These are phyloP conservation scores for Diplazon laetatorius DNA, from an alignment of 2,888 invertebrate genomes.

Conservation along the genomic window DNA sequence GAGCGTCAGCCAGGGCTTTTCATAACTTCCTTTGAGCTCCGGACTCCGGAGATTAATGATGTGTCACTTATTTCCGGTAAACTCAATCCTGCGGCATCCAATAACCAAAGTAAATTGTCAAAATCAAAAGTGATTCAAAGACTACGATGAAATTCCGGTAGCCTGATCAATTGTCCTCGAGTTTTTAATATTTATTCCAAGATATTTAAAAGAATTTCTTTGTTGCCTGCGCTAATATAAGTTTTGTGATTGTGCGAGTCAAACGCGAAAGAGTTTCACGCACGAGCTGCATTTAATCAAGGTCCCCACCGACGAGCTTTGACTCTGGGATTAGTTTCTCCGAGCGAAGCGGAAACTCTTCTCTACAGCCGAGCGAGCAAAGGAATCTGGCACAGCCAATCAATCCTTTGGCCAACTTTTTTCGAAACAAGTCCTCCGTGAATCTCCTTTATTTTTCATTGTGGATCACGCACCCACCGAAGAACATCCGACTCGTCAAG, in stretches of 20 bases:
- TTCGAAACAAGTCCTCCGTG: neutral
- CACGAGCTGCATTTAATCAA: neutral
- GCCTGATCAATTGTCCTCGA: neutral
- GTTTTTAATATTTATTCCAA: constrained; percentile 3
- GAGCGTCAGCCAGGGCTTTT: neutral
- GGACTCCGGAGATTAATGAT: too few species aligned
- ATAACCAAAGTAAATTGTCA: too few species aligned
- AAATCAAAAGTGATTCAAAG: neutral
- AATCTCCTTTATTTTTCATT: constrained; percentile 6
- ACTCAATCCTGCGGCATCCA: too few species aligned
- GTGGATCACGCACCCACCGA: neutral
- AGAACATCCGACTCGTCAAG: constrained; percentile 17
- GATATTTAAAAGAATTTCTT: neutral
- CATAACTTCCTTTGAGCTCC: too few species aligned
- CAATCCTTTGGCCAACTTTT: neutral
- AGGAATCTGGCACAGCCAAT: neutral
- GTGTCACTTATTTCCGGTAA: too few species aligned
- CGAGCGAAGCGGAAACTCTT: constrained; percentile 7
- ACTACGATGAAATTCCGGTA: neutral
- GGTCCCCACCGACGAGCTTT: neutral
- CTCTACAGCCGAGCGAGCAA: too few species aligned
- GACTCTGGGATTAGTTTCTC: neutral
- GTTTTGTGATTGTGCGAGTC: neutral
- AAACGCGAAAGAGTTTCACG: constrained; percentile 7
- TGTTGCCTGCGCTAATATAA: neutral